Conservation (phyloP, 2,888 invertebrate genomes). For the Ichneumoninae sp. region DNA sequence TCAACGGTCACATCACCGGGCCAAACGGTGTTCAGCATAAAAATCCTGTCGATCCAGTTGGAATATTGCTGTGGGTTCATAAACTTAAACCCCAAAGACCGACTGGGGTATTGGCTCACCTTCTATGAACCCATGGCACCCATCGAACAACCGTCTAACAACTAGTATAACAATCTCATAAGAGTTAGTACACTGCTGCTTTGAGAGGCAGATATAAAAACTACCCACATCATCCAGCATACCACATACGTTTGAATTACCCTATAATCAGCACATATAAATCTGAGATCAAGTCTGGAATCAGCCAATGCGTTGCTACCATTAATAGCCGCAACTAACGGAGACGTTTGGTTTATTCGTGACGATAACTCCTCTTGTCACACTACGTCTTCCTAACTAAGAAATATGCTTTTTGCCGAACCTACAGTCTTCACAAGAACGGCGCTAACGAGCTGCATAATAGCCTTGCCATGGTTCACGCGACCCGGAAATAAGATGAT, state of each 20-base stretch:
- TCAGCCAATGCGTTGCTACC: constrained; percentile 29
- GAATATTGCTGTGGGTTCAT: too few relatives aligned
- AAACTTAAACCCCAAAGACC: too few relatives aligned
- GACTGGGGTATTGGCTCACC: too few relatives aligned
- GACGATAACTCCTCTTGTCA: constrained; percentile 7
- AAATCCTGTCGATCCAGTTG: too few relatives aligned
- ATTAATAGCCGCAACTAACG: constrained; percentile 16
- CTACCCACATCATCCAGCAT: not conserved
- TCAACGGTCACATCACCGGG: too few relatives aligned
- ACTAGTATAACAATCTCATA: not conserved
- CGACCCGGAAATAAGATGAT: constrained; percentile 49
- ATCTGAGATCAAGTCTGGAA: not conserved
- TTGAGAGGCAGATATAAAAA: not conserved
- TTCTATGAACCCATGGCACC: too few relatives aligned
- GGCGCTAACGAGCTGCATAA: constrained; percentile 37
- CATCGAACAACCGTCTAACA: not conserved
- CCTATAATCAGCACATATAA: not conserved
- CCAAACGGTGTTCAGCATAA: too few relatives aligned
- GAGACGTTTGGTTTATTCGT: constrained; percentile 6
- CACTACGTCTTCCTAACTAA: constrained; percentile 7
- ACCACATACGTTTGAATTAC: not conserved
- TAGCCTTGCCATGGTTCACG: constrained; percentile 30
- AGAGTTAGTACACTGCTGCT: not conserved
- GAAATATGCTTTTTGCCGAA: constrained; percentile 12
- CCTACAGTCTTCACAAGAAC: constrained; percentile 3